Percentiles rank a stretch among this genome's conserved stretches.
phyloP scores from a whole-genome alignment of 1,140 invertebrate species.

The Bombus pyrosoma region DNA sequence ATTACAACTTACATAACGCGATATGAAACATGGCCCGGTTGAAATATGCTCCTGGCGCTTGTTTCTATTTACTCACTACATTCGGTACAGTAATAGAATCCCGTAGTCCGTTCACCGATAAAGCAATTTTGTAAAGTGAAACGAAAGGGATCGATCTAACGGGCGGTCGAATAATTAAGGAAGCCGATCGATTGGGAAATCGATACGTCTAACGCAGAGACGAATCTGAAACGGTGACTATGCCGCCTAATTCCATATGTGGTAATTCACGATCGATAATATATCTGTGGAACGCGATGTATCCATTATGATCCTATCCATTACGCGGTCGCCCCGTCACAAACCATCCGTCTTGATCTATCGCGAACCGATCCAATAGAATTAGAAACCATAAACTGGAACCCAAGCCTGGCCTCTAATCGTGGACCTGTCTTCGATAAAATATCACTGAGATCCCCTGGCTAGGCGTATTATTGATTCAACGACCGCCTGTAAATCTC shows the following conservation, averaged over 20 bases:
- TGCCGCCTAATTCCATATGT: constrained; percentile 55
- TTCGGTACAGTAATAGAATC: constrained; percentile 36
- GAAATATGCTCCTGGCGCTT: neutral
- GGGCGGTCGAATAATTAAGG: constrained; percentile 43
- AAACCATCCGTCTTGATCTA: constrained; percentile 63
- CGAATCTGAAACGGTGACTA: constrained; percentile 16
- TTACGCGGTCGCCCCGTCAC: constrained; percentile 55
- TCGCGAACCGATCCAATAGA: constrained; percentile 51
- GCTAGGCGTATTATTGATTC: constrained; percentile 57
- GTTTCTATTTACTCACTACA: constrained; percentile 39
- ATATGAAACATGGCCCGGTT: constrained; percentile 20
- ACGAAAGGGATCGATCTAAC: constrained; percentile 56
- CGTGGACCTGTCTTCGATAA: constrained; percentile 61
- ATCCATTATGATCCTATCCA: constrained; percentile 63
- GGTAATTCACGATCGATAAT: constrained; percentile 18
- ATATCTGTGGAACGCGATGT: constrained; percentile 44
- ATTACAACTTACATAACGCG: constrained; percentile 8
- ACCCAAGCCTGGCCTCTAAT: constrained; percentile 12
- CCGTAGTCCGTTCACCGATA: constrained; percentile 28
- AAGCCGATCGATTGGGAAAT: constrained; percentile 52
- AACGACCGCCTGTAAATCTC: constrained; percentile 50
- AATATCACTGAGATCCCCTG: constrained; percentile 49
- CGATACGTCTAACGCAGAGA: constrained; percentile 10
- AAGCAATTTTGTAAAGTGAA: constrained; percentile 13
- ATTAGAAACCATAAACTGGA: constrained; percentile 61